Base-by-base conservation (phyloP, 92 coral and sea anemone genomes). In the Actinostola sp. region DNA sequence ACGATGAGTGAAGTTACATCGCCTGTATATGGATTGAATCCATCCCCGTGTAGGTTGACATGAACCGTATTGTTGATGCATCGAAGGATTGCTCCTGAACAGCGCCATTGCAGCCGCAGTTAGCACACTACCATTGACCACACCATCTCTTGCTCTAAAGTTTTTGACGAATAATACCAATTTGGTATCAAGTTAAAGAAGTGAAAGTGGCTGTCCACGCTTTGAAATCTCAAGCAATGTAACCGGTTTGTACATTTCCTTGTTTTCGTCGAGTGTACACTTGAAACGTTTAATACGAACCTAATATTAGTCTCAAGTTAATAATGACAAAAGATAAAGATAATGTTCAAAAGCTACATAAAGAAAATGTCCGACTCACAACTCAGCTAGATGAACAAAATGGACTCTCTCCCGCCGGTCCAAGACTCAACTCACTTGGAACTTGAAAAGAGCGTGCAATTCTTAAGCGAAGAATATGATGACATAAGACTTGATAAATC, bases 81-180 rank as follows among this genome's bases (percentile, higher is more conserved):
- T 25, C 68, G 88, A 66, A 12, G 91, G 87, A 81, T 86, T 81
- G 76, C 81, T 87, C 68, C 73, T 87, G 36, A 82, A 63, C 81
- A 87, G 70, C 32, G 64, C 92, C 66, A 59, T 73, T 38, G 88
- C 87, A 45, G 92, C 64, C 13, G 84, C 88, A 36, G 73, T 70
- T 39, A 87, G 54, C 39, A 86, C 81, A 68, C 68, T 57, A 67
- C 73, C 72, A 61, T 72, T 87, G 60, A 88, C 79, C 67, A 88
- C 92, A 24, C 84, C 89, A 49, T 81, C 88, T 67, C 89, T 78
- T 67, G 74, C 83, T 84, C 89, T 64, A 71, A 84, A 67, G 76
- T 68, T 84, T 63, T 84, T 78, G 43, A 71, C 56, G 41, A 84
- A 81, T 72, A 81, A 53, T 30, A 65, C 29, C 24, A 76, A 63